Conservation (phyloP, 2,888 invertebrate species). For the Ganaspis brasiliensis region DNA sequence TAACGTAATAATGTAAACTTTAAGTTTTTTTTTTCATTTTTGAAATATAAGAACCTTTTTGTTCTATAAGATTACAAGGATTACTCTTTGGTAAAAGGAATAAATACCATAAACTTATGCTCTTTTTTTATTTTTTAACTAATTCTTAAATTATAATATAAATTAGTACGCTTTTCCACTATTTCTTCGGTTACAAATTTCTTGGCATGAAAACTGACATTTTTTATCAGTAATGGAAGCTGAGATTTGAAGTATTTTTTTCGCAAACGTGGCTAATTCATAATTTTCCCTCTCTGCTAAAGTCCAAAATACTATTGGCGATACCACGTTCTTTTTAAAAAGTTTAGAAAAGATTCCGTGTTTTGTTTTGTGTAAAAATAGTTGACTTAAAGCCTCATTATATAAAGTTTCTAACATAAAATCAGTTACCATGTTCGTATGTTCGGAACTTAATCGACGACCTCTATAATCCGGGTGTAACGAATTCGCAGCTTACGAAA, state of each 20-base stretch:
- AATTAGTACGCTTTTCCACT: neutral
- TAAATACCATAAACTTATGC: too few relatives aligned
- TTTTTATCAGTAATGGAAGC: neutral
- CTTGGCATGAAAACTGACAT: neutral
- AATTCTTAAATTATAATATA: constrained; percentile 6
- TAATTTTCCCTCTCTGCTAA: neutral
- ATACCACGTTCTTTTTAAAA: neutral
- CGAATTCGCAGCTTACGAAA: neutral
- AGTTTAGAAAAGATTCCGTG: neutral
- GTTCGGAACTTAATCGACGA: neutral
- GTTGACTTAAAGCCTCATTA: neutral
- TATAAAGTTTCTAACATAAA: neutral
- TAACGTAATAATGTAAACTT: too few relatives aligned
- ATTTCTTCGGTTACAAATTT: neutral
- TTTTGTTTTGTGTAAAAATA: neutral
- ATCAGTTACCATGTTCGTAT: neutral
- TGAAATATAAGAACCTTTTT: too few relatives aligned
- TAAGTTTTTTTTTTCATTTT: too few relatives aligned
- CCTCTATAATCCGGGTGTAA: neutral
- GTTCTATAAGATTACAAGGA: too few relatives aligned
- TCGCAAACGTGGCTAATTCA: neutral
- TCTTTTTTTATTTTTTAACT: too few relatives aligned
- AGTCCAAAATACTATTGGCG: neutral
- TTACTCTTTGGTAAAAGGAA: too few relatives aligned
- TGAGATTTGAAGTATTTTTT: neutral